Percentiles rank a stretch among this genome's conserved stretches.
phyloP scores from a whole-genome alignment of 2,888 invertebrate species.

The Lapara coniferarum region DNA sequence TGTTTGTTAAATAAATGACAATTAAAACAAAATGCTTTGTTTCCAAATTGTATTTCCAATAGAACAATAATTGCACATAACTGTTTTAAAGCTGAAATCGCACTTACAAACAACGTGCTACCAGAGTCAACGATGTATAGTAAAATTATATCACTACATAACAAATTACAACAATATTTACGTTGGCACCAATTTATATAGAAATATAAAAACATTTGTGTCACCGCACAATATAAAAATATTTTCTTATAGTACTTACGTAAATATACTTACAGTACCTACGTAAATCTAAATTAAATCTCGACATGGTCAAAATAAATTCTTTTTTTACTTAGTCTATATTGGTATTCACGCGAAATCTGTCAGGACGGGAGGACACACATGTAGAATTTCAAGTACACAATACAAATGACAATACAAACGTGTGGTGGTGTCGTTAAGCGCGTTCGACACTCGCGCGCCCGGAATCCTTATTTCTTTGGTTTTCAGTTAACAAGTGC shows the following conservation, averaged over 20 bases:
- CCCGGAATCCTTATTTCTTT: constrained; percentile 7
- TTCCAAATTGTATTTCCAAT: constrained; percentile 79
- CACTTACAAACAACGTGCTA: constrained; percentile 56
- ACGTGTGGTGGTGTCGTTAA: neutral
- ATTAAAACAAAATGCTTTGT: constrained; percentile 53
- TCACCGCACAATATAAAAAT: constrained; percentile 80
- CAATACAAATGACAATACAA: constrained; percentile 26
- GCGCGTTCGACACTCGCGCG: neutral
- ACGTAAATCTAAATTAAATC: constrained; percentile 75
- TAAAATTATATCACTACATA: constrained; percentile 81
- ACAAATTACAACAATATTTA: constrained; percentile 83
- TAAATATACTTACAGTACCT: constrained; percentile 72
- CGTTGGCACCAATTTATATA: constrained; percentile 82
- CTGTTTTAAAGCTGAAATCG: constrained; percentile 73
- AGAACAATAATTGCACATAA: constrained; percentile 81
- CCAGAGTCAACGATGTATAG: constrained; percentile 77
- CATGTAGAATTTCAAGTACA: constrained; percentile 23
- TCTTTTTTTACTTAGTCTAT: constrained; percentile 72
- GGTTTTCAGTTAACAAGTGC: constrained; percentile 12
- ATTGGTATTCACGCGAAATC: constrained; percentile 67
- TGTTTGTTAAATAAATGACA: constrained; percentile 35
- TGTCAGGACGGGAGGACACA: constrained; percentile 54
- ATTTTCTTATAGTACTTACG: constrained; percentile 77
- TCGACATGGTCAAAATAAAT: constrained; percentile 75
- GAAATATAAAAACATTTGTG: constrained; percentile 78